These are phyloP conservation scores for Sialis fuliginosa DNA, from an alignment of 2,888 invertebrate species.

Conservation along the genomic window DNA sequence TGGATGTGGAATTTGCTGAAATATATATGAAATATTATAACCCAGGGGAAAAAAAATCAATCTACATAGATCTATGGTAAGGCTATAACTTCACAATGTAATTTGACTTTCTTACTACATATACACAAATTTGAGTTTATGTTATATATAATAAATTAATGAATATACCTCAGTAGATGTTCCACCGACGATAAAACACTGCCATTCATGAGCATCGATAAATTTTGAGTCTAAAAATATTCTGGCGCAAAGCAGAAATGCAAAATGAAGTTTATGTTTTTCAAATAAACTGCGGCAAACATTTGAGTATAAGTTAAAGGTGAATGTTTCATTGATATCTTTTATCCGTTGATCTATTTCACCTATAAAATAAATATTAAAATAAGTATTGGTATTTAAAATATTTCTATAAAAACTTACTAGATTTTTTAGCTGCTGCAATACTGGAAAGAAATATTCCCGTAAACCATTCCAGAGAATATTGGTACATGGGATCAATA, in stretches of 20 bases:
- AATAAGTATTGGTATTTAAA: not conserved
- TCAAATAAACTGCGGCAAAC: conserved; percentile 84
- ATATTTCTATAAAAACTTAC: conserved; percentile 21
- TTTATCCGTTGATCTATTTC: conserved; percentile 56
- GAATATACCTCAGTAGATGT: conserved; percentile 33
- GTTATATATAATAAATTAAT: too few relatives aligned
- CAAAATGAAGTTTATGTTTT: conserved; percentile 73
- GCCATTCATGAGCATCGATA: conserved; percentile 48
- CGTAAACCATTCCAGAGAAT: conserved; percentile 84
- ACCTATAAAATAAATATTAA: conserved; percentile 25
- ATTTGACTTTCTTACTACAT: too few relatives aligned
- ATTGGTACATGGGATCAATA: conserved; percentile 92
- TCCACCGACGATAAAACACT: conserved; percentile 58
- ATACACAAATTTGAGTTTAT: too few relatives aligned
- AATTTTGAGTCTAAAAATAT: conserved; percentile 41
- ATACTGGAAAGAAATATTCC: conserved; percentile 59
- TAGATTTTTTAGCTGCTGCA: conserved; percentile 45
- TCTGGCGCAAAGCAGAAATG: conserved; percentile 52
- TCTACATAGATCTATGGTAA: too few relatives aligned
- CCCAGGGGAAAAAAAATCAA: not conserved
- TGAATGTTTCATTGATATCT: conserved; percentile 66
- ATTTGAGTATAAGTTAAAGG: conserved; percentile 65
- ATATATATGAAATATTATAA: not conserved
- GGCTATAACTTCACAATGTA: not conserved
- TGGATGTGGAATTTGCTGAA: conserved; percentile 45